Percentiles rank a stretch among this genome's conserved stretches.
These are phyloP conservation scores for Ichneumoninae sp. DNA, from an alignment of 2,888 invertebrate species.

Conservation along the genomic window DNA sequence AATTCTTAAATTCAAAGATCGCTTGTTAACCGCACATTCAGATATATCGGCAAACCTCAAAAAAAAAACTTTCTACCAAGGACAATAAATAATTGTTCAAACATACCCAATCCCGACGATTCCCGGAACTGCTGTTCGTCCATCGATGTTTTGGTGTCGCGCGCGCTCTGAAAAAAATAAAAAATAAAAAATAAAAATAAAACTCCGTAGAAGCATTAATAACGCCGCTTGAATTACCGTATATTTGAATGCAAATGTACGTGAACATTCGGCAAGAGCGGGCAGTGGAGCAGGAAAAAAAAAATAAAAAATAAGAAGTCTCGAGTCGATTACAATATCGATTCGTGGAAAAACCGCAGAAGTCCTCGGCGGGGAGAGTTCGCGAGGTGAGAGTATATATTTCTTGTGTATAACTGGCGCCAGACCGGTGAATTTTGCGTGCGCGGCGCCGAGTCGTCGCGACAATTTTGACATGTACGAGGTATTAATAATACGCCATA, in stretches of 20 bases:
- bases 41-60: background rate
- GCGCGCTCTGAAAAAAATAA: background rate
- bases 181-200: background rate
- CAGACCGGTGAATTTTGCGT: slow-evolving; percentile 45
- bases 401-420: slow-evolving; percentile 49
- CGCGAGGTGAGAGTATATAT: slow-evolving; percentile 35
- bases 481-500: slow-evolving; percentile 38
- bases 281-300: background rate
- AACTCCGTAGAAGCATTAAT: slow-evolving; percentile 21
- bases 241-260: slow-evolving; percentile 42
- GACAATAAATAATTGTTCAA: slow-evolving; percentile 19
- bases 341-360: slow-evolving; percentile 67
- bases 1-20: background rate
- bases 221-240: slow-evolving; percentile 36
- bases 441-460: slow-evolving; percentile 57
- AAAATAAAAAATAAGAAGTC: slow-evolving; percentile 24
- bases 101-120: background rate
- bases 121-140: slow-evolving; percentile 22
- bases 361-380: slow-evolving; percentile 29
- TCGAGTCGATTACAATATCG: slow-evolving; percentile 61
- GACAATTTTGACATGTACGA: slow-evolving; percentile 55
- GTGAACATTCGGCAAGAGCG: background rate
- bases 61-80: background rate
- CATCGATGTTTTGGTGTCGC: slow-evolving; percentile 16
- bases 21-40: background rate